Conservation (phyloP, 2,888 invertebrate species). For the Andricus curvator region DNA sequence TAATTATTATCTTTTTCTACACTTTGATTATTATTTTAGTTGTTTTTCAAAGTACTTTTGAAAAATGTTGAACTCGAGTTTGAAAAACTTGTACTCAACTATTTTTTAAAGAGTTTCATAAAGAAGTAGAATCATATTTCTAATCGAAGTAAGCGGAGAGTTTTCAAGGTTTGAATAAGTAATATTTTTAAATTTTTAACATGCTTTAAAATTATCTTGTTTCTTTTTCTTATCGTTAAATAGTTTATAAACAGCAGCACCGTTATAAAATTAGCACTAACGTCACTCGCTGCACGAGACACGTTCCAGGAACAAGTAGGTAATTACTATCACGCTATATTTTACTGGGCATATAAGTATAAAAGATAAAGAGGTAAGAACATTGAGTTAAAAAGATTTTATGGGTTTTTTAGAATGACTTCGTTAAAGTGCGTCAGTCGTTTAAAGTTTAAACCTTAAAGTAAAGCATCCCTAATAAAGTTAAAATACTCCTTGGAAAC, state of each 20-base stretch:
- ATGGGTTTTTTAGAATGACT: background rate
- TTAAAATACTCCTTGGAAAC: background rate
- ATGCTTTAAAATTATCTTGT: background rate
- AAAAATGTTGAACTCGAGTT: background rate
- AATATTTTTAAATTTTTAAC: background rate
- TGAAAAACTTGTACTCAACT: too few relatives aligned
- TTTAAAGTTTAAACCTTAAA: background rate
- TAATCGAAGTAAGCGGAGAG: too few relatives aligned
- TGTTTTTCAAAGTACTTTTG: background rate
- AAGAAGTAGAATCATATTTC: too few relatives aligned
- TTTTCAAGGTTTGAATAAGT: background rate
- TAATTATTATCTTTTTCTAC: too few relatives aligned
- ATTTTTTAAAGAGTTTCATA: too few relatives aligned
- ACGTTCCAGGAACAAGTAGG: conserved; percentile 8
- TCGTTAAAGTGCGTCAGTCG: background rate
- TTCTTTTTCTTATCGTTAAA: background rate
- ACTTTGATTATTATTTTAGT: background rate
- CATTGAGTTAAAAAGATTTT: background rate
- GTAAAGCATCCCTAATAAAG: background rate
- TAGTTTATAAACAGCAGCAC: background rate
- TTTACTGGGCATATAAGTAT: background rate
- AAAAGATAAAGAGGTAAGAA: background rate
- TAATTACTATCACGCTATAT: conserved; percentile 10
- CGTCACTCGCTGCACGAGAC: background rate
- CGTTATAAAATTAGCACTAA: background rate